These are phyloP conservation scores for Schizopygopsis pylzovi DNA, from an alignment of 2,797 vertebrate species.

Conservation along the genomic window DNA sequence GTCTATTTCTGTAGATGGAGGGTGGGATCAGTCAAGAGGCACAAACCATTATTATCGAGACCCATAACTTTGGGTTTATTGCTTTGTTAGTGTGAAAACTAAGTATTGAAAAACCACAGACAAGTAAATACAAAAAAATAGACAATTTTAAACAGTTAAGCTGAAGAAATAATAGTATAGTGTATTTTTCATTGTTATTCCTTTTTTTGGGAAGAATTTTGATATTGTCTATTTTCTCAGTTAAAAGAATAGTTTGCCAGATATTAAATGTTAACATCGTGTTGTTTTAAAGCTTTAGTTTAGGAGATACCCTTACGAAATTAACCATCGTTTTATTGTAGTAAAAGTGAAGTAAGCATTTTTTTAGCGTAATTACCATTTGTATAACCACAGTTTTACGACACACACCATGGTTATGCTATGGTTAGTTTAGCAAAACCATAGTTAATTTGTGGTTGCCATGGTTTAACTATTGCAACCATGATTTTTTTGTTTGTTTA, in stretches of 20 bases:
- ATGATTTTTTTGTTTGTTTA: neutral
- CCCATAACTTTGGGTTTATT: neutral
- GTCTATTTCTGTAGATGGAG: constrained; percentile 79
- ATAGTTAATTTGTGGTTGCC: neutral
- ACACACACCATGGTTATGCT: neutral
- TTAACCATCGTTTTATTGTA: too few relatives aligned
- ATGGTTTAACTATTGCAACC: neutral
- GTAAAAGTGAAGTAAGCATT: neutral
- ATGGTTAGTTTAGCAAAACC: neutral
- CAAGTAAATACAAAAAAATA: neutral
- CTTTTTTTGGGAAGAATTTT: neutral
- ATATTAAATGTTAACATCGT: neutral
- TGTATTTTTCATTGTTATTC: neutral
- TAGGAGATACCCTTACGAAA: neutral
- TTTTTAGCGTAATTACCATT: neutral
- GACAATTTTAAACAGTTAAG: neutral
- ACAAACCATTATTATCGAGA: neutral
- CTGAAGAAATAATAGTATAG: neutral
- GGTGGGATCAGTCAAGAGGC: constrained; percentile 41
- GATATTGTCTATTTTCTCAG: neutral
- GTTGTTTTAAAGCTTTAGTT: neutral
- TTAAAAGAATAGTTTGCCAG: neutral
- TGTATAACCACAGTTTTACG: neutral
- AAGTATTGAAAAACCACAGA: neutral
- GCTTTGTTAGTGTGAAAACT: neutral